These are phyloP conservation scores for Tubulanus polymorphus DNA, from an alignment of 2,888 invertebrate species.

Conservation along the genomic window DNA sequence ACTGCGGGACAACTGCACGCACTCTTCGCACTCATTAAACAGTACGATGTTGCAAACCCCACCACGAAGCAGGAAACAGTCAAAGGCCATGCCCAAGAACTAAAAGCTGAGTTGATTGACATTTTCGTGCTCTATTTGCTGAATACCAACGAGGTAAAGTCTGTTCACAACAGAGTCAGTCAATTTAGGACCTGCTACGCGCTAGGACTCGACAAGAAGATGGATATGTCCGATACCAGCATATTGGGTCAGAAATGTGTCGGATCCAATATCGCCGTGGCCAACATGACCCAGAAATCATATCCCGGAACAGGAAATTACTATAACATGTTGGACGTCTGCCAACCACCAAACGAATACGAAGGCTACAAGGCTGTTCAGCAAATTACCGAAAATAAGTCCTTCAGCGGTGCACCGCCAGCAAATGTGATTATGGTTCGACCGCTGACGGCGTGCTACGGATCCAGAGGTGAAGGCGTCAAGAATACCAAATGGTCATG, in stretches of 20 bases:
- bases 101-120: not conserved
- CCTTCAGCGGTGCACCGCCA: not conserved
- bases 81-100: not conserved
- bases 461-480: not conserved
- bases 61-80: not conserved
- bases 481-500: conserved; percentile 1
- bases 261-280: not conserved
- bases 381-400: not conserved
- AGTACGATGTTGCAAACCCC: not conserved
- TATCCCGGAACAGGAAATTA: not conserved
- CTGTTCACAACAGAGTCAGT: not conserved
- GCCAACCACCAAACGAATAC: not conserved
- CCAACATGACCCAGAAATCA: not conserved
- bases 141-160: conserved; percentile 1
- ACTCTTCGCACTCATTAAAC: not conserved
- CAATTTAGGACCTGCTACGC: not conserved
- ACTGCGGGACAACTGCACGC: not conserved
- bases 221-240: conserved; percentile 3
- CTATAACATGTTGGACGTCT: conserved; percentile 1
- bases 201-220: not conserved
- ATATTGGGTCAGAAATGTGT: not conserved
- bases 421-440: not conserved
- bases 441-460: not conserved
- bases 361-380: not conserved
- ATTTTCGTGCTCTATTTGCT: not conserved